Base-by-base conservation (phyloP, 2,797 vertebrate genomes). In the Sphaeramia orbicularis region DNA sequence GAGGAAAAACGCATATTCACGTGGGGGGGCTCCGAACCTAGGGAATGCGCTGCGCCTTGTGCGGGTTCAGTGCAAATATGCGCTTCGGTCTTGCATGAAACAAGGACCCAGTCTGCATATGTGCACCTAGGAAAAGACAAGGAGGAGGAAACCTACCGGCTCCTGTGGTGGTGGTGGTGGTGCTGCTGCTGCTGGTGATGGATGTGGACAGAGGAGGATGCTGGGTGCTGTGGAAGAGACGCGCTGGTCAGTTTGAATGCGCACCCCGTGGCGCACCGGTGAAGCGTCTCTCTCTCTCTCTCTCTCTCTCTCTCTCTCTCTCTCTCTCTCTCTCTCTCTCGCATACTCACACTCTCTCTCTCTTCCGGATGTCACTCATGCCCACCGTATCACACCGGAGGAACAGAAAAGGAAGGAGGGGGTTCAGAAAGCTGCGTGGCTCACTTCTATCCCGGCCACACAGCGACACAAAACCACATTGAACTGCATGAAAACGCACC, bases 231-330 rank as follows among this genome's bases (percentile, higher is more conserved):
- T 12, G 35, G 43, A 3, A 24, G 59, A 74, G 56, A 76, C 80
- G 85, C 88, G 89, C 89, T 88, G 86, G 81, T 83, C 86, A 81
- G 85, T 86, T 89, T 89, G 85, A 90, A 91, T 65, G 73, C 51
- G 65, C 50, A 69, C 79, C 85, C 72, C 85, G 85, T 84, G 85
- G 63, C 77, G 75, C 81, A 78, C 74, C 69, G 59, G 60, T 40
- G 55, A 15, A 65, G 44, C 10, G 52, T 15, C 53, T 70, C 71
- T 58, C 51, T 47, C 66, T 50, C 48, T 68, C 68, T 60, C 56
- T 48, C 65, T 51, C 55, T 27, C 60, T 82, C 65, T 63, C 55
- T 52, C 44, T 37, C 47, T 30, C 51, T 48, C 49, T 27, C 65
- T n/a, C n/a, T 37, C 47, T 24, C 51, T 43, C 49, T 27, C 65